phyloP scores from a whole-genome alignment of 2,888 invertebrate genomes.

The Drosophila greeni region DNA sequence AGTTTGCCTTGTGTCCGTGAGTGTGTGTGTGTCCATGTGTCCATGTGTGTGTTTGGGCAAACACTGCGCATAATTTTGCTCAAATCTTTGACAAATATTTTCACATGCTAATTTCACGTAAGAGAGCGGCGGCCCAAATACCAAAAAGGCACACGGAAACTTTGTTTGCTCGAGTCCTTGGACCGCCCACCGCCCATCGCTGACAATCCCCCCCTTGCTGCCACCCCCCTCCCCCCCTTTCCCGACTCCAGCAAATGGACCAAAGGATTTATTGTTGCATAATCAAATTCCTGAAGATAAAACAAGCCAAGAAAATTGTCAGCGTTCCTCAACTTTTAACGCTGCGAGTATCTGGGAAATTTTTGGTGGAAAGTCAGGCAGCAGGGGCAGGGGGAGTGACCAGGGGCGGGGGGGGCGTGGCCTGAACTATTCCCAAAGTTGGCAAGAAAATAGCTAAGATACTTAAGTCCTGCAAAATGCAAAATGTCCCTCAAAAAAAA shows the following conservation, averaged over 20 bases:
- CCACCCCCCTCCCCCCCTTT: neutral
- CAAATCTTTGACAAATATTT: slow-evolving; percentile 75
- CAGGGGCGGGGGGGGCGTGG: neutral
- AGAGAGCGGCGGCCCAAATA: slow-evolving; percentile 43
- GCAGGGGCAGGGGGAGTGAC: neutral
- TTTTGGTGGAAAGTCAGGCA: slow-evolving; percentile 7
- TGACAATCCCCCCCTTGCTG: neutral
- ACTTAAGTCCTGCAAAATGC: slow-evolving; percentile 2
- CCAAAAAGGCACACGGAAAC: slow-evolving; percentile 45
- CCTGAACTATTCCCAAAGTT: slow-evolving; percentile 25
- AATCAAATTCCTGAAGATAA: slow-evolving; percentile 65
- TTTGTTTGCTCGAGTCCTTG: slow-evolving; percentile 23
- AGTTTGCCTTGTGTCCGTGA: slow-evolving; percentile 40
- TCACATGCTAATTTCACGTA: slow-evolving; percentile 73
- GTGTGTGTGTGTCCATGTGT: slow-evolving; percentile 27
- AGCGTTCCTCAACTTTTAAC: slow-evolving; percentile 52
- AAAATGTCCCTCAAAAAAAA: neutral
- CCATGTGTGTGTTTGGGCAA: slow-evolving; percentile 65
- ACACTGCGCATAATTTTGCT: slow-evolving; percentile 73
- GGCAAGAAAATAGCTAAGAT: slow-evolving; percentile 31
- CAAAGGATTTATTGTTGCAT: slow-evolving; percentile 71
- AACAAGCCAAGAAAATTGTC: slow-evolving; percentile 64
- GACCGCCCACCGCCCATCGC: slow-evolving; percentile 1
- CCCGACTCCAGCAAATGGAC: slow-evolving; percentile 51
- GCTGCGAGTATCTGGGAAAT: slow-evolving; percentile 14